Conservation (phyloP, 2,113 vertebrate genomes). For the Toxotes jaculatrix region DNA sequence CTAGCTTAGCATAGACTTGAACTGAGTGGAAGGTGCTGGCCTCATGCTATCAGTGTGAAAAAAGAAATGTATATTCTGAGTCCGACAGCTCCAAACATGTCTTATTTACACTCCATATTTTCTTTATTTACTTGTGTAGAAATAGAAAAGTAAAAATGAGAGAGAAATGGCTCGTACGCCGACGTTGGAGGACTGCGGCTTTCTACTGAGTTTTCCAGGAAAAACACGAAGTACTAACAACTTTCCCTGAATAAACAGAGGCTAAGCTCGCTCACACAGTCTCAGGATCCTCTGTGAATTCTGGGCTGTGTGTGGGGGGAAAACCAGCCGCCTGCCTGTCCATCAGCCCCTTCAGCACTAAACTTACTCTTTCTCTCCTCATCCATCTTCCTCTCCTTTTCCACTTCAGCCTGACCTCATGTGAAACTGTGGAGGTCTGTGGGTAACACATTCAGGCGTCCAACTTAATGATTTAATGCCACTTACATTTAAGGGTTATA, state of each 20-base stretch:
- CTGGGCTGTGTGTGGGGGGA: slow-evolving; percentile 1
- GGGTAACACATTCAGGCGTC: slow-evolving; percentile 43
- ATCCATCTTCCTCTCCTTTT: slow-evolving; percentile 58
- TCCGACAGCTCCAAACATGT: slow-evolving; percentile 9
- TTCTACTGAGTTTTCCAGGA: slow-evolving; percentile 9
- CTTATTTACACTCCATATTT: slow-evolving; percentile 37
- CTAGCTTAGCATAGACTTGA: neutral
- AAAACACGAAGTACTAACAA: slow-evolving; percentile 9
- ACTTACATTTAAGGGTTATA: slow-evolving; percentile 53
- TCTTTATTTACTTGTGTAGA: slow-evolving; percentile 42
- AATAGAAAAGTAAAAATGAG: slow-evolving; percentile 50
- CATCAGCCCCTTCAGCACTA: slow-evolving; percentile 24
- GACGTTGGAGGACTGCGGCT: neutral
- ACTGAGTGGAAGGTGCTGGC: neutral
- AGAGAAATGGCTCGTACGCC: too few species aligned
- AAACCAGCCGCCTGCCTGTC: slow-evolving; percentile 33
- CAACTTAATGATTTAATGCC: slow-evolving; percentile 55
- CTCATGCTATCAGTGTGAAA: neutral
- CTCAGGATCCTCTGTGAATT: slow-evolving; percentile 9
- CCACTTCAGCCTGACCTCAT: slow-evolving; percentile 51
- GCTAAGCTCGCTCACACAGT: slow-evolving; percentile 2
- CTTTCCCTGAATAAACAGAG: slow-evolving; percentile 41
- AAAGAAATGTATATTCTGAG: neutral
- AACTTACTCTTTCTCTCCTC: slow-evolving; percentile 16
- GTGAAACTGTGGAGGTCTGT: slow-evolving; percentile 46